A percentile compares a stretch with the other conserved stretches of the same genome.
phyloP scores from a whole-genome alignment of 2,888 invertebrate genomes.

The Apotomis turbidana region DNA sequence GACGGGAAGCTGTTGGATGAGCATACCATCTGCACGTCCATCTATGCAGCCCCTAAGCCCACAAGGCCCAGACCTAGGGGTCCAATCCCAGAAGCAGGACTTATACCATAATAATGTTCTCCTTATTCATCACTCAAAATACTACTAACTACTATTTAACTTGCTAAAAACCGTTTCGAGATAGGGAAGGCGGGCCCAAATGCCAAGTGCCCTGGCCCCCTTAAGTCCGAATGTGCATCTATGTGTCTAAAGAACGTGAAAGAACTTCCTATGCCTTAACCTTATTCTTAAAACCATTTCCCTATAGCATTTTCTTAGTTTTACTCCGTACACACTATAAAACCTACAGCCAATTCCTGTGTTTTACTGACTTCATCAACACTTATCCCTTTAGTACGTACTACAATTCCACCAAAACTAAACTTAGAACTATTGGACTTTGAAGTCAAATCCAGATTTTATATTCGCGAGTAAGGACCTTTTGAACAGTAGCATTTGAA shows the following conservation, averaged over 20 bases:
- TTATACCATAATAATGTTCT: too few relatives aligned
- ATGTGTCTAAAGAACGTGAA: not conserved
- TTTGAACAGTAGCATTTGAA: not conserved
- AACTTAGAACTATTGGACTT: not conserved
- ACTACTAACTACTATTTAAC: too few relatives aligned
- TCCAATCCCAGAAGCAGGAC: too few relatives aligned
- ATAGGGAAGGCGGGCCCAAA: too few relatives aligned
- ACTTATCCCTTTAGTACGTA: not conserved
- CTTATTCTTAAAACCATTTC: not conserved
- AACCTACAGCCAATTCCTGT: conserved; percentile 20
- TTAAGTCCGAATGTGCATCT: too few relatives aligned
- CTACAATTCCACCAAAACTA: not conserved
- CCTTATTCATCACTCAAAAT: too few relatives aligned
- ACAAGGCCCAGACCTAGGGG: too few relatives aligned
- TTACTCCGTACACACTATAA: conserved; percentile 18
- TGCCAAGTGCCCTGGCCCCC: too few relatives aligned
- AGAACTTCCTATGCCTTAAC: conserved; percentile 1
- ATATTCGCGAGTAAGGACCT: not conserved
- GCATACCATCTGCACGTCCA: too few relatives aligned
- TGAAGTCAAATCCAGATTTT: not conserved
- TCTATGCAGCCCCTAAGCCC: too few relatives aligned
- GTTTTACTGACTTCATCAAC: conserved; percentile 17
- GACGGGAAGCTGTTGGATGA: too few relatives aligned
- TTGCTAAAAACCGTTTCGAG: too few relatives aligned
- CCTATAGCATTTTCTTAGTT: conserved; percentile 14